Evolutionary conservation across 2,113 vertebrate genomes (phyloP), one percentile per base, ranked within the genome.

Genomic region (Ceyx margarethae): DNA sequence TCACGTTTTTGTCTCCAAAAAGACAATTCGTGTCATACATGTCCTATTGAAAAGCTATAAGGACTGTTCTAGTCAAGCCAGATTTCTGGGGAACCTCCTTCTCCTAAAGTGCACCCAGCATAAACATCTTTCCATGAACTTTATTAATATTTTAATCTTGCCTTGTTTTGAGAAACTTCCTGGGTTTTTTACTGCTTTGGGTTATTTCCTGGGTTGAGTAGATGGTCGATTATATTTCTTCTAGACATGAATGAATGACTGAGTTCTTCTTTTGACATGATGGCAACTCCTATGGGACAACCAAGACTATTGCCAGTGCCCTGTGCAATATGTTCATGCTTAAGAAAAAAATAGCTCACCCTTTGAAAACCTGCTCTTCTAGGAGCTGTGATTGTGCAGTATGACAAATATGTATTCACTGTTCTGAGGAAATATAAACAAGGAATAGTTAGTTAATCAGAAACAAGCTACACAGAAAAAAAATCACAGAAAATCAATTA

Each of bases 21-120:
- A 40, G 31, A 33, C 22, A 33, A 58, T 46, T 58, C 18, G 9
- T 33, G 23, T 40, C 26, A 17, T 25, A 29, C 19, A n/a, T 20
- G 31, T 56, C 26, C 25, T 12, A 1, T 20, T 20, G 35, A 58
- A 14, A 78, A 45, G 3, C 28, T 37, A 26, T 8, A 13, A 77
- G 12, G 17, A 57, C 23, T 15, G 3, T 43, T 35, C 35, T 10
- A 26, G 14, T 50, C 50, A 31, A 42, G 15, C 8, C 0, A 0
- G 31, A 57, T 77, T 64, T 78, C 35, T 71, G 31, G 35, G 78
- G 50, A 71, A 71, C 10, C 6, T 54, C 15, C 19, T 43, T 57
- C 40, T 61, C 35, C 43, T 56, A 26, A 75, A 81, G 71, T 14
- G 2, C n/a, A 53, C 35, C 28, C 33, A 56, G 9, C 35, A 20